Conservation (phyloP, 2,797 vertebrate species). For the Moxostoma hubbsi region DNA sequence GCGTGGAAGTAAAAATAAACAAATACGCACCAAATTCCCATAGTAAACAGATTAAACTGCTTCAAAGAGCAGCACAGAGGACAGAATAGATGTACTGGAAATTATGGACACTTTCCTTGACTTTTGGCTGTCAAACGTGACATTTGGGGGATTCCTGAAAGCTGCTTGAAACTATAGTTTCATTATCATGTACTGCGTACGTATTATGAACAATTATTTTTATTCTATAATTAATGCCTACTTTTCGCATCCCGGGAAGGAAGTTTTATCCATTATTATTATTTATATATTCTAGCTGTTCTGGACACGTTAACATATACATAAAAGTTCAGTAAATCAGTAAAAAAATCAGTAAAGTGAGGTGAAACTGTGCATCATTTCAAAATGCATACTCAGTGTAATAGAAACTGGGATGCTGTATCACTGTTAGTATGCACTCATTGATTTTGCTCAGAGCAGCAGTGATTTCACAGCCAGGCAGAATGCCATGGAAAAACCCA, state of each 20-base stretch:
- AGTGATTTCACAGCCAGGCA: slow-evolving; percentile 31
- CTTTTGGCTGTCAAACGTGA: neutral
- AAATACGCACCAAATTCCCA: neutral
- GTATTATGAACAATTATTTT: neutral
- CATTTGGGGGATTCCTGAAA: neutral
- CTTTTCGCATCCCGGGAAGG: too few relatives aligned
- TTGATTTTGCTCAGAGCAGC: slow-evolving; percentile 18
- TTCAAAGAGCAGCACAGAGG: neutral
- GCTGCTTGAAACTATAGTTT: neutral
- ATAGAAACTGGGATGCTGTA: slow-evolving; percentile 29
- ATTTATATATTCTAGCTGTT: neutral
- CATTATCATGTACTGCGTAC: neutral
- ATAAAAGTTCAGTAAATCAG: neutral
- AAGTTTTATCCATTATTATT: neutral
- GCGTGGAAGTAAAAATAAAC: neutral
- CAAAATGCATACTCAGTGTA: slow-evolving; percentile 28
- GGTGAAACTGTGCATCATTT: neutral
- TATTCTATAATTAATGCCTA: too few relatives aligned
- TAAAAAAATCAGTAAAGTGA: neutral
- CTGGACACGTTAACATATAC: too few relatives aligned
- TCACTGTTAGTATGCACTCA: slow-evolving; percentile 23
- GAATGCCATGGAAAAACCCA: slow-evolving; percentile 23
- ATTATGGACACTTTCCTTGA: neutral
- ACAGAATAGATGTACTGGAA: neutral
- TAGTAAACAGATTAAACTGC: neutral